These are phyloP conservation scores for Teleopsis dalmanni DNA, from an alignment of 1,140 invertebrate genomes.

Conservation along the genomic window DNA sequence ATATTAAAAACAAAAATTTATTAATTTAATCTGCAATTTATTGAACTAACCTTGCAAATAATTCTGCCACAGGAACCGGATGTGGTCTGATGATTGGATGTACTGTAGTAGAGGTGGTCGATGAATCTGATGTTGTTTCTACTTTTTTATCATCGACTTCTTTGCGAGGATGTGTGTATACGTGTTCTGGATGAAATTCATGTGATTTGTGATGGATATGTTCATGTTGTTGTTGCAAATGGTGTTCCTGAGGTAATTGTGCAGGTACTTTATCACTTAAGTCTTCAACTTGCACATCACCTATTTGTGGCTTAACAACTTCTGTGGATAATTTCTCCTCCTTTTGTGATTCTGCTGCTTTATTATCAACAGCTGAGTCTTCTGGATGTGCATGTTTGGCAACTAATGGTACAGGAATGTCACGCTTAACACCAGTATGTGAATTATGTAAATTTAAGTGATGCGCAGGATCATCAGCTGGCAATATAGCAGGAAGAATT, in stretches of 20 bases:
- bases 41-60: conserved; percentile 6
- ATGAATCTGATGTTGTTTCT: background rate
- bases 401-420: conserved; percentile 13
- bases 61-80: conserved; percentile 10
- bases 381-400: conserved; percentile 10
- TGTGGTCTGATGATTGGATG: background rate
- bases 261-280: background rate
- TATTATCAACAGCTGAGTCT: conserved; percentile 5
- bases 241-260: background rate
- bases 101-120: background rate
- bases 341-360: background rate
- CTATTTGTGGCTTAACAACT: background rate
- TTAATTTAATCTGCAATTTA: background rate
- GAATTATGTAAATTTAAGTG: background rate
- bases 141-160: background rate
- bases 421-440: conserved; percentile 6
- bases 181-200: background rate
- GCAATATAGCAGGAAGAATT: background rate
- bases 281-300: background rate
- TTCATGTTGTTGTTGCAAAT: background rate
- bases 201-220: background rate
- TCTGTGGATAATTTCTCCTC: background rate
- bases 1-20: background rate
- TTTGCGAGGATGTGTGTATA: background rate
- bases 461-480: background rate